Conservation (phyloP, 2,888 invertebrate species). For the Phengaris arion region DNA sequence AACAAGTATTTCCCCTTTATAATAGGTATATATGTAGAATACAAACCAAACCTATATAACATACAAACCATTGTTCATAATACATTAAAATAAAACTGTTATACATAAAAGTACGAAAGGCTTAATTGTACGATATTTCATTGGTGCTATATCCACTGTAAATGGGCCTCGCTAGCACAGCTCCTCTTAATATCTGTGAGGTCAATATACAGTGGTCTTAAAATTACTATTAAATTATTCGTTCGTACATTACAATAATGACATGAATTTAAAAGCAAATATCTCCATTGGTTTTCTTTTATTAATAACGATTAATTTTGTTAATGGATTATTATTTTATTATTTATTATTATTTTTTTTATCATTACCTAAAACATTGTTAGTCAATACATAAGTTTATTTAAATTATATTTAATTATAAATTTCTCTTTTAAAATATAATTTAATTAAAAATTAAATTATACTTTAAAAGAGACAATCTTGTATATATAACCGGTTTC, state of each 20-base stretch:
- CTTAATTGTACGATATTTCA: constrained; percentile 8
- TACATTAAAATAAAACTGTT: background rate
- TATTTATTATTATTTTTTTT: too few relatives aligned
- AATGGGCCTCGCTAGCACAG: background rate
- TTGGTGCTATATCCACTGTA: background rate
- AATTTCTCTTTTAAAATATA: too few relatives aligned
- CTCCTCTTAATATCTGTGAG: background rate
- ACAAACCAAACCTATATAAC: too few relatives aligned
- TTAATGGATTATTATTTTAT: too few relatives aligned
- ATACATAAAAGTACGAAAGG: background rate
- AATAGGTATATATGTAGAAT: background rate
- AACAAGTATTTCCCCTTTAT: too few relatives aligned
- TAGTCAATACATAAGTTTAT: too few relatives aligned
- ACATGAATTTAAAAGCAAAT: background rate
- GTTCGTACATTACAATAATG: constrained; percentile 5
- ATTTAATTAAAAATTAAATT: too few relatives aligned
- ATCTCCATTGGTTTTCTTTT: background rate
- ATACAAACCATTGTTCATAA: background rate
- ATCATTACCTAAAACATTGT: too few relatives aligned
- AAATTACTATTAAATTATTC: constrained; percentile 20
- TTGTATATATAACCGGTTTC: too few relatives aligned
- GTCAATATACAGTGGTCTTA: background rate
- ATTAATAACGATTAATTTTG: background rate
- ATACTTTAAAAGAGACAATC: too few relatives aligned
- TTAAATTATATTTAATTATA: too few relatives aligned